Evolutionary conservation across 2,113 vertebrate species (phyloP).

Genomic region (Python bivittatus): DNA sequence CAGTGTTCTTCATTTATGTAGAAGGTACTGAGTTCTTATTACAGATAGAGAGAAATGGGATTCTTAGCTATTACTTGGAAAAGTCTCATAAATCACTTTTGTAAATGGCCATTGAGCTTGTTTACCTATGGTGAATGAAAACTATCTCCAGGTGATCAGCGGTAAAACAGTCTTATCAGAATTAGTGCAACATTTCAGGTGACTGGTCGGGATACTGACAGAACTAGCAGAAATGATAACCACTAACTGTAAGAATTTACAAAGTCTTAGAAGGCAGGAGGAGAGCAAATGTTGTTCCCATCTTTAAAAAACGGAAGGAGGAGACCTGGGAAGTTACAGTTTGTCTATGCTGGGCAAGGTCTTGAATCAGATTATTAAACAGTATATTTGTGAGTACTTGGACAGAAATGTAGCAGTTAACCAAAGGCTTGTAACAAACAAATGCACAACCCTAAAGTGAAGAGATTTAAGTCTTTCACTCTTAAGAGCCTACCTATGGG

Average conservation of each 20-base stretch:
- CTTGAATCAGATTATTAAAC: not conserved
- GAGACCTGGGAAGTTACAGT: not conserved
- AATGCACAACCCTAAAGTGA: not conserved
- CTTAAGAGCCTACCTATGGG: not conserved
- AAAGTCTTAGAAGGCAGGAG: not conserved
- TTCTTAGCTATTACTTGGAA: not conserved
- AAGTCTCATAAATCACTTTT: not conserved
- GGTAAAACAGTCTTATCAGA: not conserved
- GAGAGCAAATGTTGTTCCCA: not conserved
- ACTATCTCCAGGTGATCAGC: not conserved
- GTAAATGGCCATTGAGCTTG: not conserved
- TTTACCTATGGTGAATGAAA: not conserved
- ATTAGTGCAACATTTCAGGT: not conserved
- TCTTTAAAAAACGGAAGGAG: not conserved
- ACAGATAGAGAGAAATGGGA: not conserved
- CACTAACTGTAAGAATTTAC: too few species aligned
- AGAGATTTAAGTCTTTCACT: not conserved
- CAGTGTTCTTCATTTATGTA: not conserved
- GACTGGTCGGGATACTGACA: not conserved
- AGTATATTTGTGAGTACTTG: not conserved
- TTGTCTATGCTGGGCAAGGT: not conserved
- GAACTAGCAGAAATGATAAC: not conserved
- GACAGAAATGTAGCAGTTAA: not conserved
- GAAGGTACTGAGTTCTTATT: not conserved
- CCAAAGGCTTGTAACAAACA: not conserved